Conservation (phyloP, 2,888 invertebrate species). For the Eulithis testata region DNA sequence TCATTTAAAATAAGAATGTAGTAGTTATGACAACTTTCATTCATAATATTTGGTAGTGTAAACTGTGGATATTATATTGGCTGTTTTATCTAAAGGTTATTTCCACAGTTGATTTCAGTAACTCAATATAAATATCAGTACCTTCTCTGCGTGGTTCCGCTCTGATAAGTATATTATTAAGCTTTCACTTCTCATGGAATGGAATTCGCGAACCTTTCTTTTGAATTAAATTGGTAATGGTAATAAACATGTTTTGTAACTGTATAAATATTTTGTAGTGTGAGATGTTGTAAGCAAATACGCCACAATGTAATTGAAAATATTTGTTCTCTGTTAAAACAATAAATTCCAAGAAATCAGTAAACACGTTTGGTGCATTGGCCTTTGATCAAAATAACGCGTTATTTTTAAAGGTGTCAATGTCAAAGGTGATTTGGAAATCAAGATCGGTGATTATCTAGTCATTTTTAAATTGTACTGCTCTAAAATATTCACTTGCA, state of each 20-base stretch:
- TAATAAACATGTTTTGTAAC: constrained; percentile 55
- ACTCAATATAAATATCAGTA: constrained; percentile 37
- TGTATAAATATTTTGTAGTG: constrained; percentile 40
- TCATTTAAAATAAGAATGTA: constrained; percentile 60
- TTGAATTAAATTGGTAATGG: constrained; percentile 30
- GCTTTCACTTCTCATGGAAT: constrained; percentile 74
- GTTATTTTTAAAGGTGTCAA: no score
- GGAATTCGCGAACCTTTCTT: constrained; percentile 62
- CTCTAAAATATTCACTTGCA: no score
- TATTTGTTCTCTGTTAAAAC: constrained; percentile 11
- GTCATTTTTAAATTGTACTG: no score
- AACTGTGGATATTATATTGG: neutral
- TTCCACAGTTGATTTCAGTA: constrained; percentile 4
- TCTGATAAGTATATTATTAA: constrained; percentile 72
- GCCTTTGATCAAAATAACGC: no score
- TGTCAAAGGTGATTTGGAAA: no score
- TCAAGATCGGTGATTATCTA: no score
- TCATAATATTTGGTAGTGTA: constrained; percentile 37
- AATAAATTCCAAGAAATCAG: constrained; percentile 5
- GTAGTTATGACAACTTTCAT: constrained; percentile 47
- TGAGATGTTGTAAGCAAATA: constrained; percentile 29
- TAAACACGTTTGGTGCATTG: neutral
- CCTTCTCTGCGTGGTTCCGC: constrained; percentile 56
- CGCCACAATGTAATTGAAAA: constrained; percentile 19
- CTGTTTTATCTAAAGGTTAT: neutral